These are phyloP conservation scores for Venturia canescens DNA, from an alignment of 1,140 invertebrate species.

Conservation along the genomic window DNA sequence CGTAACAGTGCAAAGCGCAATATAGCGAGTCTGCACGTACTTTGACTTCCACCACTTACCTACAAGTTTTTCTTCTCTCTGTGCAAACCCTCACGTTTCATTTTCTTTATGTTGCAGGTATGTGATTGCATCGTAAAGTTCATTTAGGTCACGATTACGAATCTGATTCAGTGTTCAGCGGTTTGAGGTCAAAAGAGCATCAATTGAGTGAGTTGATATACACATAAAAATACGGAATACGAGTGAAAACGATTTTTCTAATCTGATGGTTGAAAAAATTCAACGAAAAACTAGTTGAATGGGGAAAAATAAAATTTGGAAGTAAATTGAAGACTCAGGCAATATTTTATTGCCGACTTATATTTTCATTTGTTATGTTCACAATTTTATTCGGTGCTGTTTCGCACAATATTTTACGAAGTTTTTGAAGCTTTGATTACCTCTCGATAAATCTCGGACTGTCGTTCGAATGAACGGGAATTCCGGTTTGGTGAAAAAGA, in stretches of 20 bases:
- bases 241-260: too few relatives aligned
- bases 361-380: too few relatives aligned
- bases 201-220: too few relatives aligned
- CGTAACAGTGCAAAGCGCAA: not conserved
- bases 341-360: too few relatives aligned
- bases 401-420: not conserved
- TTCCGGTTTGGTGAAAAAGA: not conserved
- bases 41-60: not conserved
- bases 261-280: too few relatives aligned
- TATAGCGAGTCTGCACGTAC: not conserved
- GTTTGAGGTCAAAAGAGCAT: not conserved
- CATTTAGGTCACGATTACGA: not conserved
- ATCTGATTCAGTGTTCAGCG: not conserved
- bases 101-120: constrained; percentile 10
- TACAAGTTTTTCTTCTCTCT: not conserved
- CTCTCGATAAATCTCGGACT: constrained; percentile 3
- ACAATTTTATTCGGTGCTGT: too few relatives aligned
- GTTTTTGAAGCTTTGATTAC: not conserved
- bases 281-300: too few relatives aligned
- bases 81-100: not conserved
- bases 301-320: too few relatives aligned
- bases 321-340: too few relatives aligned
- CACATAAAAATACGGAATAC: too few relatives aligned
- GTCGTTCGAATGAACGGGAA: not conserved
- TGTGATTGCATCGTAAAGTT: constrained; percentile 2